A percentile compares a stretch with the other conserved stretches of the same genome.
phyloP scores from a whole-genome alignment of 2,797 vertebrate genomes.

The Diplodus puntazzo region DNA sequence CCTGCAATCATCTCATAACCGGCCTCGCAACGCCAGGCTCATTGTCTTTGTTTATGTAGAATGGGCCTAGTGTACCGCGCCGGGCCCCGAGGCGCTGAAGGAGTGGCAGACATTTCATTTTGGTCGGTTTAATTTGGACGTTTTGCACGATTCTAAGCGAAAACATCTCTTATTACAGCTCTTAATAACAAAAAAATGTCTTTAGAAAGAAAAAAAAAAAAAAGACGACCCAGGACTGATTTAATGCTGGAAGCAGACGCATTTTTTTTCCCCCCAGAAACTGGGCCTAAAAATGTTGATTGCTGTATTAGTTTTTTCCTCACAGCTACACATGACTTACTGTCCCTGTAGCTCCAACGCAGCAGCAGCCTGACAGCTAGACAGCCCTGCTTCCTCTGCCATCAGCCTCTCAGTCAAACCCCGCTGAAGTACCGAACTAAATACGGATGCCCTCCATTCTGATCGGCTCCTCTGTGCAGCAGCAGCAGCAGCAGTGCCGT shows the following conservation, averaged over 20 bases:
- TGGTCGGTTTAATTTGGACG: constrained; percentile 67
- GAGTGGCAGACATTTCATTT: constrained; percentile 64
- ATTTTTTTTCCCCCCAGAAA: constrained; percentile 9
- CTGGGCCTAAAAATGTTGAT: neutral
- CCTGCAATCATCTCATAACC: constrained; percentile 81
- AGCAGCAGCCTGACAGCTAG: neutral
- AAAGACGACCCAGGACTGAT: neutral
- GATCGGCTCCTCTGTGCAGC: constrained; percentile 67
- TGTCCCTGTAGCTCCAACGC: neutral
- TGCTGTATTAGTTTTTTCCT: neutral
- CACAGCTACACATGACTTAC: neutral
- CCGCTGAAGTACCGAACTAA: constrained; percentile 41
- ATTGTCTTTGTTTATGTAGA: constrained; percentile 78
- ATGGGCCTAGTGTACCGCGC: constrained; percentile 23
- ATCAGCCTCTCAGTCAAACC: constrained; percentile 16
- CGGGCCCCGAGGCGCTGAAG: constrained; percentile 52
- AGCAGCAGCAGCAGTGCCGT: constrained; percentile 37
- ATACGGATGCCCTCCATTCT: constrained; percentile 43
- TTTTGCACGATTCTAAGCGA: constrained; percentile 55
- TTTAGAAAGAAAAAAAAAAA: constrained; percentile 14
- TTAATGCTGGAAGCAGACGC: constrained; percentile 18
- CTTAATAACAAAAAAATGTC: constrained; percentile 66
- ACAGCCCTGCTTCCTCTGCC: neutral
- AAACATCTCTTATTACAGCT: constrained; percentile 55
- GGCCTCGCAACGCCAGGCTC: constrained; percentile 63